phyloP scores from a whole-genome alignment of 2,888 invertebrate species.

The Nemapogon koenigi region DNA sequence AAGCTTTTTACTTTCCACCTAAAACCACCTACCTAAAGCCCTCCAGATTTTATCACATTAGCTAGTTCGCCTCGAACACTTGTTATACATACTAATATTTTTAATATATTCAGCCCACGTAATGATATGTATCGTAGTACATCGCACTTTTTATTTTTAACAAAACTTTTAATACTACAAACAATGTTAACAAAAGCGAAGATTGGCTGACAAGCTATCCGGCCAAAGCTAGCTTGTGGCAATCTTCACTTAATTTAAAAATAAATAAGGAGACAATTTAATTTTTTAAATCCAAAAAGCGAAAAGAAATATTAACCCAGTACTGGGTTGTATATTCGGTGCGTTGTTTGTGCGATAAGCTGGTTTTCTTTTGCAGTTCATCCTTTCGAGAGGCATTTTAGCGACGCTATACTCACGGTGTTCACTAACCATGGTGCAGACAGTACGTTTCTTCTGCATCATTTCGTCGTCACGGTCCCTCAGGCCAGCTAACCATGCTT shows the following conservation, averaged over 20 bases:
- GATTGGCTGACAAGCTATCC: conserved; percentile 37
- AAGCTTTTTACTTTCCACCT: conserved; percentile 2
- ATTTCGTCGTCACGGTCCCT: conserved; percentile 85
- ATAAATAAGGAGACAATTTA: not conserved
- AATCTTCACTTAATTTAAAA: conserved; percentile 6
- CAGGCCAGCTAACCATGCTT: conserved; percentile 78
- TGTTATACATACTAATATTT: conserved; percentile 9
- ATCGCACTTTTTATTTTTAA: conserved; percentile 24
- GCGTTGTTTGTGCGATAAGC: conserved; percentile 39
- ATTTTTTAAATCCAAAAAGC: too few relatives aligned
- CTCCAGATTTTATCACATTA: conserved; percentile 7
- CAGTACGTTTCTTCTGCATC: conserved; percentile 85
- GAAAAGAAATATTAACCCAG: not conserved
- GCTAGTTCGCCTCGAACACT: conserved; percentile 7
- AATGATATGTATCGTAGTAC: conserved; percentile 63
- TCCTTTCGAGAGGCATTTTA: conserved; percentile 80
- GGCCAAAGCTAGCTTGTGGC: conserved; percentile 52
- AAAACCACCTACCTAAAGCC: conserved; percentile 8
- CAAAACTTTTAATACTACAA: not conserved
- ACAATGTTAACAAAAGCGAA: conserved; percentile 31
- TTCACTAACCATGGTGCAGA: conserved; percentile 81
- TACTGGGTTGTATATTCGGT: conserved; percentile 15
- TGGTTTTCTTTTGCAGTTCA: conserved; percentile 81
- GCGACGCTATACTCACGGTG: conserved; percentile 85
- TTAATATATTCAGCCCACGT: conserved; percentile 40